A percentile compares a stretch with the other conserved stretches of the same genome.
Conservation (phyloP, 37 sponge, comb jelly and placozoan genomes). For the Aphrocallistes beatrix region DNA sequence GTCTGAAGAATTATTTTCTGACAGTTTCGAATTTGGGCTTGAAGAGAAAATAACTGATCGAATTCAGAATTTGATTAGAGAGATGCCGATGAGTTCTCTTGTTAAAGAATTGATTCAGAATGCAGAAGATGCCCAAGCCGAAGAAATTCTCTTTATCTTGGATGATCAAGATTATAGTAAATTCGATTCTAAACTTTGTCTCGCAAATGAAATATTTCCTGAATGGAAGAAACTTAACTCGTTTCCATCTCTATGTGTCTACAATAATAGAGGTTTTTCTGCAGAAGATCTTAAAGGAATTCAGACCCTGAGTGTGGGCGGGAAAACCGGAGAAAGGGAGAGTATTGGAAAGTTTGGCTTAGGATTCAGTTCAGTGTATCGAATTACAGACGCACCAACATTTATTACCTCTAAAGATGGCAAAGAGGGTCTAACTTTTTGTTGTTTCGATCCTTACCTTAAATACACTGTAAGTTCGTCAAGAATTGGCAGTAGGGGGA, state of each 20-base stretch:
- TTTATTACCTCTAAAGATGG: background rate
- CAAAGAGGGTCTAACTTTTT: background rate
- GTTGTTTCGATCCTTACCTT: constrained; percentile 7
- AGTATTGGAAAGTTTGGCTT: background rate
- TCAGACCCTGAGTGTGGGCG: background rate
- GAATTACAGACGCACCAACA: background rate
- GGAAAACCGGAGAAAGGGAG: background rate
- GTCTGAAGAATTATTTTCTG: background rate
- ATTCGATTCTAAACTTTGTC: background rate
- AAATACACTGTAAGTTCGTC: background rate
- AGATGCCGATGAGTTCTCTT: background rate
- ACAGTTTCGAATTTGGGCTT: background rate
- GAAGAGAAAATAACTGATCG: background rate
- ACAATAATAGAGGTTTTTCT: background rate
- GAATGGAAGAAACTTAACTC: background rate
- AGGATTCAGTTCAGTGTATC: background rate
- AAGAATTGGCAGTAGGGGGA: background rate
- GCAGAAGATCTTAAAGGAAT: background rate
- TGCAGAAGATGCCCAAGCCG: background rate
- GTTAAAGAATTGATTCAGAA: background rate
- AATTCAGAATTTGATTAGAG: background rate
- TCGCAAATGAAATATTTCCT: background rate
- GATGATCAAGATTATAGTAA: background rate
- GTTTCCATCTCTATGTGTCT: background rate
- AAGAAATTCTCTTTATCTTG: background rate